A percentile compares a stretch with the other conserved stretches of the same genome.
Conservation (phyloP, 2,113 vertebrate genomes). For the Physeter macrocephalus region DNA sequence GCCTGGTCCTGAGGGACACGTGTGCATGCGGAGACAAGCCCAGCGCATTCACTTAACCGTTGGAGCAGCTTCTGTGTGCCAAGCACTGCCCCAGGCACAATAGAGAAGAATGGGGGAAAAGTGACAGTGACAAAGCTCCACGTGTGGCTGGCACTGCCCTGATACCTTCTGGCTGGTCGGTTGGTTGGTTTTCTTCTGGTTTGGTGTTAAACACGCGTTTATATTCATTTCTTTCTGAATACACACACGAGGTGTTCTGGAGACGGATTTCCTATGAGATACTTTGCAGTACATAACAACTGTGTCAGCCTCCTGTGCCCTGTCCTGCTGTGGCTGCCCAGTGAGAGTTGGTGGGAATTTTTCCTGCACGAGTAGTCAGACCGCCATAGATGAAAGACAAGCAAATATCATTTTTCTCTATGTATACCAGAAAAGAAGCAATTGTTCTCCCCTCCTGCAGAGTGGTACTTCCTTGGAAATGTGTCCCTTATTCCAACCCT, state of each 20-base stretch:
- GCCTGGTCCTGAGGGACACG: background rate
- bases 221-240: background rate
- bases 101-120: background rate
- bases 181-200: background rate
- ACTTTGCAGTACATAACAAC: background rate
- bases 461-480: background rate
- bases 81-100: background rate
- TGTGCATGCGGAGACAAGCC: background rate
- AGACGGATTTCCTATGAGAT: background rate
- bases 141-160: fast-evolving
- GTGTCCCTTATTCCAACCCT: background rate
- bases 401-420: background rate
- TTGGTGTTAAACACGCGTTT: background rate
- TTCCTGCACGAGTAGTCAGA: background rate
- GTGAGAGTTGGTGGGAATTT: background rate
- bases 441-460: background rate
- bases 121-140: no score
- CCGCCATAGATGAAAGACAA: background rate
- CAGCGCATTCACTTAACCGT: fast-evolving
- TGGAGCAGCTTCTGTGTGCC: background rate
- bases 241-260: background rate
- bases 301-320: background rate
- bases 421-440: background rate
- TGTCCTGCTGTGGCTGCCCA: background rate
- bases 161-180: background rate